Conservation (phyloP, 1,140 invertebrate genomes). For the Ostrea denselamellosa region DNA sequence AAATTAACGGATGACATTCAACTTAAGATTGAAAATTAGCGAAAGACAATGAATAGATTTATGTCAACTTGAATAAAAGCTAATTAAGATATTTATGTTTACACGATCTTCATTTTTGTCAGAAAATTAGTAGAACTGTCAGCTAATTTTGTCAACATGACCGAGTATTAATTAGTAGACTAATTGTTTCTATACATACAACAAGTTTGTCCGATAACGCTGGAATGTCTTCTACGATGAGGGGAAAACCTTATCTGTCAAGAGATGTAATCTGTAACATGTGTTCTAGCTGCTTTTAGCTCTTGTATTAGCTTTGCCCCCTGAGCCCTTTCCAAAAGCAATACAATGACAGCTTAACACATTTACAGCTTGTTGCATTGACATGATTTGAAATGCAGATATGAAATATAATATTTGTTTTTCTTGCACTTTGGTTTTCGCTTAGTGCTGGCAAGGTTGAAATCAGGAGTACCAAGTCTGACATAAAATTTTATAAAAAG, state of each 20-base stretch:
- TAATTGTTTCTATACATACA: not conserved
- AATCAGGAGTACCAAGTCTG: too few species aligned
- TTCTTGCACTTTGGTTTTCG: too few species aligned
- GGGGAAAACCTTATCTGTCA: not conserved
- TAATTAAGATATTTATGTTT: not conserved
- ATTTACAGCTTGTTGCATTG: not conserved
- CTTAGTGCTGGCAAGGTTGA: too few species aligned
- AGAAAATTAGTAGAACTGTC: not conserved
- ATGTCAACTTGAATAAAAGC: not conserved
- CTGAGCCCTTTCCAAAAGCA: constrained; percentile 23
- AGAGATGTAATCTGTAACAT: constrained; percentile 19
- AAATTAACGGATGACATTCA: too few species aligned
- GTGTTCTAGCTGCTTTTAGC: constrained; percentile 1
- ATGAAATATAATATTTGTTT: not conserved
- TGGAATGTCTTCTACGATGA: not conserved
- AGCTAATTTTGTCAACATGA: not conserved
- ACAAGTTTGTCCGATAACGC: not conserved
- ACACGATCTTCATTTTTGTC: not conserved
- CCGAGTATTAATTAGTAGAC: not conserved
- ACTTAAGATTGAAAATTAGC: too few species aligned
- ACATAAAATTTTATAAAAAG: too few species aligned
- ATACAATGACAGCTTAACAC: not conserved
- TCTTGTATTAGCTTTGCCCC: not conserved
- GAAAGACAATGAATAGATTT: too few species aligned
- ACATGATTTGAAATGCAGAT: not conserved